Percentiles rank a stretch among this genome's conserved stretches.
These are phyloP conservation scores for Callionymus lyra DNA, from an alignment of 2,113 vertebrate species.

Conservation along the genomic window DNA sequence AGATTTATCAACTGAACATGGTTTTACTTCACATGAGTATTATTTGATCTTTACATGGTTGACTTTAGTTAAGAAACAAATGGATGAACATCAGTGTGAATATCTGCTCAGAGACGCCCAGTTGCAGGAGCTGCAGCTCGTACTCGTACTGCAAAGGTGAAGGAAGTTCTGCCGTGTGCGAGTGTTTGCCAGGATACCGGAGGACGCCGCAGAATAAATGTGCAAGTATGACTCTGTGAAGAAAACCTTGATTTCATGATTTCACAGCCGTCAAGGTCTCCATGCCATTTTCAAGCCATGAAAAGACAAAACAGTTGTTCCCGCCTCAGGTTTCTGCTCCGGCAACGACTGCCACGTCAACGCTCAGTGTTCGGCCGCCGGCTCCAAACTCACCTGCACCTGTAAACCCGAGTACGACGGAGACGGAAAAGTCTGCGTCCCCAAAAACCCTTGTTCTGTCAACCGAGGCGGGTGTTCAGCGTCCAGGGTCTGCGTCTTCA, in stretches of 20 bases:
- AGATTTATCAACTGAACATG: too few relatives aligned
- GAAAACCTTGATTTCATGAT: too few relatives aligned
- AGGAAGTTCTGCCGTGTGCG: constrained; percentile 46
- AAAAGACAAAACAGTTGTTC: neutral
- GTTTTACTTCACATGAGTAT: too few relatives aligned
- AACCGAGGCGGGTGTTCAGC: constrained; percentile 78
- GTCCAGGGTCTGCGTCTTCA: constrained; percentile 73
- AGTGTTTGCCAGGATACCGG: constrained; percentile 73
- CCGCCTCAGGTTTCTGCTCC: constrained; percentile 58
- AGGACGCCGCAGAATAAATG: constrained; percentile 37
- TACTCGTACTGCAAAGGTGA: constrained; percentile 71
- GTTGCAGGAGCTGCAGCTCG: constrained; percentile 67
- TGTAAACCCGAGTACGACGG: constrained; percentile 77
- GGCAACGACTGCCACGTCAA: constrained; percentile 67
- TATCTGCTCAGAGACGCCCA: constrained; percentile 61
- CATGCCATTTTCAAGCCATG: too few relatives aligned
- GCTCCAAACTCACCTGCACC: constrained; percentile 60
- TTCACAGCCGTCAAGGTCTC: too few relatives aligned
- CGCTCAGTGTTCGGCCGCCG: constrained; percentile 66
- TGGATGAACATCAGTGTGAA: constrained; percentile 11
- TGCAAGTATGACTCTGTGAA: constrained; percentile 35
- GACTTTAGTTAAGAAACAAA: neutral
- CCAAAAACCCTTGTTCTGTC: constrained; percentile 74
- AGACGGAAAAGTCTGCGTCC: constrained; percentile 76
- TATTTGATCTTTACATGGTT: too few relatives aligned